phyloP scores from a whole-genome alignment of 2,797 vertebrate genomes.

The Lepilemur septentrionalis region DNA sequence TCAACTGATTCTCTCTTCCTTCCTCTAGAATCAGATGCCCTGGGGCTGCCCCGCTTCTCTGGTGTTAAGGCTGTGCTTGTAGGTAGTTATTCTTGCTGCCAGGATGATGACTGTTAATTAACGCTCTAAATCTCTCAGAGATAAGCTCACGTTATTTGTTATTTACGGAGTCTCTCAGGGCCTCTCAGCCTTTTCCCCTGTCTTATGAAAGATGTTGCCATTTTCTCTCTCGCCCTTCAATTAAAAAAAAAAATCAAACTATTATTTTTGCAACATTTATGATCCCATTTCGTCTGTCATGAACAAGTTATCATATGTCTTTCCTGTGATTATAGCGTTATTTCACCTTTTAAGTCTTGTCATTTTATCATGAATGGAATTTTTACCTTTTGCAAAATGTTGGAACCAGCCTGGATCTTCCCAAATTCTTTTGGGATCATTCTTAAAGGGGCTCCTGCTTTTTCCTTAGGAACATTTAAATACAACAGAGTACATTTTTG shows the following conservation, averaged over 20 bases:
- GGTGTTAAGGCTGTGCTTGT: not conserved
- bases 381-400: not conserved
- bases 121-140: slow-evolving; percentile 11
- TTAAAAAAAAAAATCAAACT: not conserved
- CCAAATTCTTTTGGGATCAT: not conserved
- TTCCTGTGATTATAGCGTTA: not conserved
- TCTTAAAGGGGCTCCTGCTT: not conserved
- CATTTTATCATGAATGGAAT: not conserved
- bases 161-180: not conserved
- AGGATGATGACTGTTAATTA: not conserved
- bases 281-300: not conserved
- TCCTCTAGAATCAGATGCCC: not conserved
- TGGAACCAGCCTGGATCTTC: not conserved
- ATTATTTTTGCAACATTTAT: not conserved
- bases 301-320: not conserved
- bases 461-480: slow-evolving; percentile 11
- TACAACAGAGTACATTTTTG: not conserved
- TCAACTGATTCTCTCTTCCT: not conserved
- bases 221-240: not conserved
- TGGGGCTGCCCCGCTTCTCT: not conserved
- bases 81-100: not conserved
- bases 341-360: not conserved
- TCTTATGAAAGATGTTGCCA: not conserved
- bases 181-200: not conserved
- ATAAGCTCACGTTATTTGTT: not conserved